Base-by-base conservation (phyloP, 2,113 vertebrate species). In the Paramormyrops kingsleyae region DNA sequence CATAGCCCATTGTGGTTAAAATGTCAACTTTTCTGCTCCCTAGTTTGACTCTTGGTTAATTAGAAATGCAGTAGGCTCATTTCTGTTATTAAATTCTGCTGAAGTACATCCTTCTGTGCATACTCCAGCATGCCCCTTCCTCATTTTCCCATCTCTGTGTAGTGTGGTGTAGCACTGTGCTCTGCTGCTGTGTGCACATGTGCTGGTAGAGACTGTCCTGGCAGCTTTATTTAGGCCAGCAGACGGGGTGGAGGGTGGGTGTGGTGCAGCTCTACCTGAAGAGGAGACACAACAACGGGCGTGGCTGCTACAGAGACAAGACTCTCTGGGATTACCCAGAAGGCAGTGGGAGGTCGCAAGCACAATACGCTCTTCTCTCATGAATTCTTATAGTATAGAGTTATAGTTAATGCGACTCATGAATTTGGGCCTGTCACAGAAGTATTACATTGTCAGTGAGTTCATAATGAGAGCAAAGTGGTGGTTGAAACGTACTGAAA, bases 1-100 rank as follows among this genome's bases (percentile, higher is more conserved):
- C 74, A 80, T 80, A 42, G 74, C 74, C 74, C 74, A 80, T 80
- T 80, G 74, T 80, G 74, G 35, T 80, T 80, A 80, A 42, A 77
- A 77, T 77, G 70, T 77, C 31, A 39, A 80, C 74, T 80, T 80
- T 42, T 80, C 74, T 80, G 35, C 35, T 80, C 74, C n/a, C 13
- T 39, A 42, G 74, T 80, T 80, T 39, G 74, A 80, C 35, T 80
- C 74, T 80, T 80, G 74, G 74, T 80, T 80, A 80, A 80, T 80
- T 80, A 80, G 35, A 80, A 80, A 80, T 80, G 74, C 74, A 80
- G 35, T 80, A 42, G 35, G 31, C 74, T 80, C 31, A 42, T 39
- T 80, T 80, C 42, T 80, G 31, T 80, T 19, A 80, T 80, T 80
- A 31, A 39, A 17, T 80, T 80, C 74, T 39, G 35, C 74, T 80